Evolutionary conservation across 1,140 invertebrate genomes (phyloP).

Genomic region (Drosophila nebulosa): DNA sequence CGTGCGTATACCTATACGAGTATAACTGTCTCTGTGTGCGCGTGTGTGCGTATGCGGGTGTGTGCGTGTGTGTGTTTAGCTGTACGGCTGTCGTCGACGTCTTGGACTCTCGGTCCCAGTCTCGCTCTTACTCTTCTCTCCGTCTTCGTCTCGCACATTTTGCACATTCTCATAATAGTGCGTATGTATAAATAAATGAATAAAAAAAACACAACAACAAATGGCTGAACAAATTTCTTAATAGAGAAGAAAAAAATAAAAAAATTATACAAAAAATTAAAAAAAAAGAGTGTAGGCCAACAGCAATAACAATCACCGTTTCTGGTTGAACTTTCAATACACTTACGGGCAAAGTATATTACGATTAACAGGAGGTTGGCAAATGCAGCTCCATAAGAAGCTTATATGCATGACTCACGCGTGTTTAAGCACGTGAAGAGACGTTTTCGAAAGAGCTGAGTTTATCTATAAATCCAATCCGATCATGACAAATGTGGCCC

Average conservation of each 20-base stretch:
- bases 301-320: conserved; percentile 26
- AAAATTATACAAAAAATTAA: too few species aligned
- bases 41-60: conserved; percentile 5
- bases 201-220: conserved; percentile 25
- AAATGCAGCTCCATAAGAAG: not conserved
- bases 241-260: conserved; percentile 35
- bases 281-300: conserved; percentile 19
- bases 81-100: conserved; percentile 15
- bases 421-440: too few species aligned
- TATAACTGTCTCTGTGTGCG: not conserved
- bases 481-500: too few species aligned
- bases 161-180: conserved; percentile 40
- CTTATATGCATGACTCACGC: too few species aligned
- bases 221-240: conserved; percentile 24
- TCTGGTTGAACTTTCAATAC: conserved; percentile 17
- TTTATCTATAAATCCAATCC: too few species aligned
- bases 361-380: not conserved
- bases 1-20: too few species aligned
- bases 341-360: not conserved
- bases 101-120: not conserved
- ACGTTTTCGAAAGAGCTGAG: too few species aligned
- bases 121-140: not conserved
- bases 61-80: conserved; percentile 5
- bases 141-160: conserved; percentile 35
- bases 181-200: conserved; percentile 52